Evolutionary conservation across 2,113 vertebrate species (phyloP).

Genomic region (Toxotes jaculatrix): DNA sequence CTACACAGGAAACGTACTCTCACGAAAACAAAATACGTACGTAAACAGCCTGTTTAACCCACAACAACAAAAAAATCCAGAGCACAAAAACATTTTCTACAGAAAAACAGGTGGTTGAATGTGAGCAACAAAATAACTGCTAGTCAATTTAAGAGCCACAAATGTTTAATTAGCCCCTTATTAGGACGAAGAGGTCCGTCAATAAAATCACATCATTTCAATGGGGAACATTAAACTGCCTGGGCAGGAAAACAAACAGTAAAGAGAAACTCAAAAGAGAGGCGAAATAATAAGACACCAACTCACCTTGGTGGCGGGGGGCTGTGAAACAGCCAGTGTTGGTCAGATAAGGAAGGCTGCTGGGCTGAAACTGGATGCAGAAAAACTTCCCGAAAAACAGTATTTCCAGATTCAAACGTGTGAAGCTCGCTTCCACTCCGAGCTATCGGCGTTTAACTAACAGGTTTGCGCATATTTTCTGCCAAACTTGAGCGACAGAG

Average conservation of each 20-base stretch:
- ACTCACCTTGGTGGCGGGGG: conserved; percentile 73
- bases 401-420: conserved; percentile 37
- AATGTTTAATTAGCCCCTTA: neutral
- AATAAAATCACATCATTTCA: neutral
- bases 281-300: neutral
- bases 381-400: conserved; percentile 42
- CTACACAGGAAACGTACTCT: neutral
- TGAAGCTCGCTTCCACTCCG: neutral
- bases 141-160: neutral
- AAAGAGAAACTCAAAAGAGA: conserved; percentile 20
- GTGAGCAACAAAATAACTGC: neutral
- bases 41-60: neutral
- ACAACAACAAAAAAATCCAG: neutral
- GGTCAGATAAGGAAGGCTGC: conserved; percentile 47
- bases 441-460: conserved; percentile 25
- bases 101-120: conserved; percentile 2
- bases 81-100: neutral
- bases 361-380: conserved; percentile 39
- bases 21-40: neutral
- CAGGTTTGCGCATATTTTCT: conserved; percentile 60
- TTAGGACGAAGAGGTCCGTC: neutral
- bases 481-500: conserved; percentile 45
- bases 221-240: neutral
- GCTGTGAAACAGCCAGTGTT: conserved; percentile 55
- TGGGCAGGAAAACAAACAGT: conserved; percentile 22